Conservation (phyloP, 2,888 invertebrate genomes). For the Lypha dubia region DNA sequence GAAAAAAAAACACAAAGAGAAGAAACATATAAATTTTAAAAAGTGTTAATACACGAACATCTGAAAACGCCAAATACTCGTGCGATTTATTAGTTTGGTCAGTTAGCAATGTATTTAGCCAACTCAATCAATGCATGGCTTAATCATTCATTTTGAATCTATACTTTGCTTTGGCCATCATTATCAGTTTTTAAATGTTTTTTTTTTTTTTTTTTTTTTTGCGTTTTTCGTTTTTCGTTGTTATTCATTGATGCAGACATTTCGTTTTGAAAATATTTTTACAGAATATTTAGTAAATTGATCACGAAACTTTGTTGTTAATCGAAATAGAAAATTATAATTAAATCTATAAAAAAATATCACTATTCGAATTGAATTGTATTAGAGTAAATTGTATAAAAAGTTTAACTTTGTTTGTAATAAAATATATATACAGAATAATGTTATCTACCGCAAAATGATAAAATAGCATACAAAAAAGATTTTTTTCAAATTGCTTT, state of each 20-base stretch:
- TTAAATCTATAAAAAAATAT: slow-evolving; percentile 2
- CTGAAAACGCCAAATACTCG: slow-evolving; percentile 51
- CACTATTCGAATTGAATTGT: not conserved
- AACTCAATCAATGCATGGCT: slow-evolving; percentile 49
- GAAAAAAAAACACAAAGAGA: too few relatives aligned
- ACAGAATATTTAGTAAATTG: slow-evolving; percentile 40
- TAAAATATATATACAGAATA: not conserved
- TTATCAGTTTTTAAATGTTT: slow-evolving; percentile 30
- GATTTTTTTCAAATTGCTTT: too few relatives aligned
- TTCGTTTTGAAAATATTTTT: slow-evolving; percentile 36
- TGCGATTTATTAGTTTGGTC: slow-evolving; percentile 53
- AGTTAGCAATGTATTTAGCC: slow-evolving; percentile 24
- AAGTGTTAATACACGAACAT: slow-evolving; percentile 62
- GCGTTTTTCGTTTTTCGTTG: slow-evolving; percentile 7
- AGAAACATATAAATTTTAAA: slow-evolving; percentile 33
- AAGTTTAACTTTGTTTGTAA: not conserved
- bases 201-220: not conserved
- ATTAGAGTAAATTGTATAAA: not conserved
- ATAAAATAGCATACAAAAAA: too few relatives aligned
- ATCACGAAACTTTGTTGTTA: slow-evolving; percentile 39
- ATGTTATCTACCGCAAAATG: too few relatives aligned
- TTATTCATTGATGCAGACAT: slow-evolving; percentile 39
- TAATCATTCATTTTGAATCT: slow-evolving; percentile 55
- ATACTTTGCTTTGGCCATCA: slow-evolving; percentile 48
- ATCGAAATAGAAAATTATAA: slow-evolving; percentile 23